Conservation (phyloP, 2,797 vertebrate species). For the Phylloscopus collybita region DNA sequence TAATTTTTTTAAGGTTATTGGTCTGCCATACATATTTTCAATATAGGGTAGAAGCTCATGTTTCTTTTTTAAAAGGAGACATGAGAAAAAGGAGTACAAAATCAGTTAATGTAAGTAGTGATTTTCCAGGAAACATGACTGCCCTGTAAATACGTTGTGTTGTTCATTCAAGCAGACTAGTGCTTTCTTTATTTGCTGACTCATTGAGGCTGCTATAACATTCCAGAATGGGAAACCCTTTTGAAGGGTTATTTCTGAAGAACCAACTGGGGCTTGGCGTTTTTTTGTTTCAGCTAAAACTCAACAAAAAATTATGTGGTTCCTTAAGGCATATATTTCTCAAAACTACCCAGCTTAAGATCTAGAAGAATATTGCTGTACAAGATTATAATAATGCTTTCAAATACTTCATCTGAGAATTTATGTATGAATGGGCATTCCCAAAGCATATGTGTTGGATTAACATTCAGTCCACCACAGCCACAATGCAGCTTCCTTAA, state of each 20-base stretch:
- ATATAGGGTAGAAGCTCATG: background rate
- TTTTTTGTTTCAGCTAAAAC: background rate
- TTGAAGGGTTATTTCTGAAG: background rate
- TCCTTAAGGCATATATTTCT: background rate
- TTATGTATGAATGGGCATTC: constrained; percentile 6
- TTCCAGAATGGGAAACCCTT: background rate
- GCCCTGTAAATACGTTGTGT: background rate
- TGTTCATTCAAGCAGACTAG: background rate
- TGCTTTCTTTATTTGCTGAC: background rate
- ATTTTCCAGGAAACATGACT: background rate
- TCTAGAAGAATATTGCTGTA: background rate
- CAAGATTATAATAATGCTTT: background rate
- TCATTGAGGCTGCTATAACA: background rate
- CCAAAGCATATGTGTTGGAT: constrained; percentile 17
- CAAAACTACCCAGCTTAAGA: background rate
- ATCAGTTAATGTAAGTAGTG: background rate
- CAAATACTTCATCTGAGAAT: constrained; percentile 15
- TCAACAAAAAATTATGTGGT: background rate
- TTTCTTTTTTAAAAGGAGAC: background rate
- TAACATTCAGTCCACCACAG: background rate
- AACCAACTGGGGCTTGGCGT: fast-evolving
- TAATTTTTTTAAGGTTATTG: background rate
- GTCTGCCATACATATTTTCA: background rate
- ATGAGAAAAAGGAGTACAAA: background rate
- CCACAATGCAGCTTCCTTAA: background rate